Evolutionary conservation across 2,113 vertebrate genomes (phyloP).

Genomic region (Strix aluco): DNA sequence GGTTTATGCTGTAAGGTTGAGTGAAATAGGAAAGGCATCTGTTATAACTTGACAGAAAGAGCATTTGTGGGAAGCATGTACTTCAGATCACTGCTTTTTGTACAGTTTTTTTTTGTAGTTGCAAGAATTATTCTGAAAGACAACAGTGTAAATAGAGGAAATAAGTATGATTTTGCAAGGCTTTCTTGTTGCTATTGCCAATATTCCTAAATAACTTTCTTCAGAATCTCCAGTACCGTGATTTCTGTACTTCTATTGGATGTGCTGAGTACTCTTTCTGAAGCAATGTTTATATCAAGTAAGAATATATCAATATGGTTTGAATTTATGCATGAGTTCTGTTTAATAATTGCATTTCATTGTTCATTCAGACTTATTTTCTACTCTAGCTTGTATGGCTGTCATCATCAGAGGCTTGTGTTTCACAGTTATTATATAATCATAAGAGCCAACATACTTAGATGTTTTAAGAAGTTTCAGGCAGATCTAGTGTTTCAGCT

Average conservation of each 20-base stretch:
- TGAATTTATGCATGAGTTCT: not conserved
- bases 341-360: conserved; percentile 1
- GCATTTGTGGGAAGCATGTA: not conserved
- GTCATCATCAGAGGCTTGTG: not conserved
- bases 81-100: not conserved
- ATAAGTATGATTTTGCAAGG: not conserved
- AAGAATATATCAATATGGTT: not conserved
- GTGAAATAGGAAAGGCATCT: conserved; percentile 19
- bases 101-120: not conserved
- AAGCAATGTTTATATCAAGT: not conserved
- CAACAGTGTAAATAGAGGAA: not conserved
- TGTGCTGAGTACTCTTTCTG: not conserved
- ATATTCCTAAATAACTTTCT: not conserved
- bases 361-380: conserved; percentile 2
- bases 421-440: conserved; percentile 32
- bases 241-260: not conserved
- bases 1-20: conserved; percentile 28
- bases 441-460: not conserved
- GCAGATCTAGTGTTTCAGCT: conserved; percentile 46
- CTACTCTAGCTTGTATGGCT: not conserved
- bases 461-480: conserved; percentile 31
- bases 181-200: not conserved
- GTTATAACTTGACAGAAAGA: conserved; percentile 35
- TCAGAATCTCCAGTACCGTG: not conserved
- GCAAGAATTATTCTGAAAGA: not conserved